These are phyloP conservation scores for Seriola rivoliana DNA, from an alignment of 2,113 vertebrate species.

Conservation along the genomic window DNA sequence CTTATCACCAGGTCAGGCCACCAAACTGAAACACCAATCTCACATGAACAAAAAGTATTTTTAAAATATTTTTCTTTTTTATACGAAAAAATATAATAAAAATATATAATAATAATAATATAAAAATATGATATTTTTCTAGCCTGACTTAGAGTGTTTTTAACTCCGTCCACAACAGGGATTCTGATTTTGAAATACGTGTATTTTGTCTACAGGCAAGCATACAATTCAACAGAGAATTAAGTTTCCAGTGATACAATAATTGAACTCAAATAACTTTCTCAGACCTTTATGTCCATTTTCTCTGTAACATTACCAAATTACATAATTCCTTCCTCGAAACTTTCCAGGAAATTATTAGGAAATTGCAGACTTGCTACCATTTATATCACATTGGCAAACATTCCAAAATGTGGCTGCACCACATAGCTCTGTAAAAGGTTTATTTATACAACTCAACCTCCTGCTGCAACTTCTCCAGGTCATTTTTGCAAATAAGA, in stretches of 20 bases:
- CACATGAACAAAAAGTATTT: neutral
- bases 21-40: neutral
- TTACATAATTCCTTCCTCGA: neutral
- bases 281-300: neutral
- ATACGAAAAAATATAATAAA: too few relatives aligned
- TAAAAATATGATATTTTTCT: too few relatives aligned
- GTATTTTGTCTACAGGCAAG: neutral
- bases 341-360: constrained; percentile 5
- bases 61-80: too few relatives aligned
- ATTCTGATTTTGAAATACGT: neutral
- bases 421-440: neutral
- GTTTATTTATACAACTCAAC: neutral
- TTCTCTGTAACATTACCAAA: neutral
- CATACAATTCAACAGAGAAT: neutral
- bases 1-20: constrained; percentile 93
- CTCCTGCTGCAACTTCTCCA: neutral
- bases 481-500: neutral
- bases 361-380: neutral
- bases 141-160: neutral
- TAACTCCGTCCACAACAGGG: neutral
- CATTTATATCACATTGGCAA: neutral
- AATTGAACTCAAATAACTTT: neutral
- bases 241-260: neutral
- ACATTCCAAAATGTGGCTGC: neutral
- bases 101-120: too few relatives aligned